Evolutionary conservation across 2,888 invertebrate species (phyloP), one percentile per base, ranked within the genome.

Genomic region (Leptopilina drosophilae): DNA sequence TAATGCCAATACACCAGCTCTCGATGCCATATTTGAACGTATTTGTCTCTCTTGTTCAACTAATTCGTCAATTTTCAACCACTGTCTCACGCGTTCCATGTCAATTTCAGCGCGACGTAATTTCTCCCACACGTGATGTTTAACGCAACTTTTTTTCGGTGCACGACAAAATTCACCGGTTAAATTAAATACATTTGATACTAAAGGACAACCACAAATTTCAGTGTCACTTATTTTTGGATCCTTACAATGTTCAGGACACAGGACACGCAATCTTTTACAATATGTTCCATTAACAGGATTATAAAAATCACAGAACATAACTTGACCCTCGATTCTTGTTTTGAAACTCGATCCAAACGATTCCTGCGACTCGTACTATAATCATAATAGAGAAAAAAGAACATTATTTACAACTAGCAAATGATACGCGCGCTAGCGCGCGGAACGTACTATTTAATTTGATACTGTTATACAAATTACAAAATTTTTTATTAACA

Each of bases 281-380:
- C 99, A 99, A 89, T 99, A 99, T 0, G 98, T 98, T 76, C 95
- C 95, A 88, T 96, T 97, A 5, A 94, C 93, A 0, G 96, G 95
- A 92, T 98, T 99, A 92, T 96, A 99, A 91, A 96, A 97, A 89
- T 99, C 99, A 91, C 99, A 99, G 92, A 99, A 99, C 96, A 99
- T 98, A 86, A 97, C 97, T 92, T 97, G 97, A 0, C 97, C 97
- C 91, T 98, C 98, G 87, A 99, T 98, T 78, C 97, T 94, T 0
- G 98, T 98, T 91, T 98, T 97, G 89, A 97, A 98, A 66, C 97
- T 95, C 40, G 98, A 98, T 12, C 98, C 98, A 92, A 98, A 99
- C 0, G 98, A 98, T 1, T 98, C 97, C 92, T 99, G 98, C 69
- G 98, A 97, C 92, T 99, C 99, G 92, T 98, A 98, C 94, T 94